Percentiles rank a stretch among this genome's conserved stretches.
Evolutionary conservation across 2,113 vertebrate genomes (phyloP).

Genomic region (Gymnobelideus leadbeateri): DNA sequence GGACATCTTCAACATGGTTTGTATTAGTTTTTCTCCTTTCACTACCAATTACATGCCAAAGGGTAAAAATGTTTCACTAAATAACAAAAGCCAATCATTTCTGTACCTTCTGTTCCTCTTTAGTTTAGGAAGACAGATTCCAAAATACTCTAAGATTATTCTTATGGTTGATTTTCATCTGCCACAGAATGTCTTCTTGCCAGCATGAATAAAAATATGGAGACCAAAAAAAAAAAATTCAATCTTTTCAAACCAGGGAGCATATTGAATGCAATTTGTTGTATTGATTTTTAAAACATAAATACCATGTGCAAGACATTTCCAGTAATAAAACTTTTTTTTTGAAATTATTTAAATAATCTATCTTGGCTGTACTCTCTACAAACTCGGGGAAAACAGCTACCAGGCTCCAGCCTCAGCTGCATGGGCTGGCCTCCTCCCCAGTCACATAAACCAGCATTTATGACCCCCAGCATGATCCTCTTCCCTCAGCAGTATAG

Average conservation of each 20-base stretch:
- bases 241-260: conserved; percentile 40
- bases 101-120: neutral
- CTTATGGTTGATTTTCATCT: conserved; percentile 11
- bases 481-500: conserved; percentile 12
- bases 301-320: conserved; percentile 31
- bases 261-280: conserved; percentile 34
- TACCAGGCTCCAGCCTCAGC: neutral
- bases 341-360: conserved; percentile 33
- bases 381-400: conserved; percentile 1
- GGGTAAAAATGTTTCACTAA: conserved; percentile 44
- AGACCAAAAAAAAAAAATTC: neutral
- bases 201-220: conserved; percentile 41
- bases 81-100: conserved; percentile 3
- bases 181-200: neutral
- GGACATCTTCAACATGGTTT: neutral
- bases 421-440: neutral
- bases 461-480: conserved; percentile 13
- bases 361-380: conserved; percentile 56
- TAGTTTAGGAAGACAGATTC: neutral
- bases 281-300: conserved; percentile 62
- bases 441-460: neutral
- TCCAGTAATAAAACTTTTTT: conserved; percentile 52
- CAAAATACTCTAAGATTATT: conserved; percentile 33
- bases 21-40: conserved; percentile 46
- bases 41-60: conserved; percentile 52